Conservation (phyloP, 2,113 vertebrate genomes). For the Oncorhynchus kisutch region DNA sequence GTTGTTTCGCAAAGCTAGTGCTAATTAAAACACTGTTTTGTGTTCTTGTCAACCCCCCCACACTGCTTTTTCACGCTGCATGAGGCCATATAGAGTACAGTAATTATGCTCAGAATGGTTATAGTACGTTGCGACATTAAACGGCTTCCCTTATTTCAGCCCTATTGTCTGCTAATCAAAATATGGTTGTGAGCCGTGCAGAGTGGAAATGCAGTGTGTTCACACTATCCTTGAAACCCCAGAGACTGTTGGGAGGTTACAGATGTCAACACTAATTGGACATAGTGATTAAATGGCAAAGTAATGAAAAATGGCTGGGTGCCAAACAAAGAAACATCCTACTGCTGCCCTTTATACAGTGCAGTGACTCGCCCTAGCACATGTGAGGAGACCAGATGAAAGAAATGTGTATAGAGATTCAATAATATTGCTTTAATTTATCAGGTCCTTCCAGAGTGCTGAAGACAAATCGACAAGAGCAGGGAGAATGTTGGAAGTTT, state of each 20-base stretch:
- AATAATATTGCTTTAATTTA: too few species aligned
- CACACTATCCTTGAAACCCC: not conserved
- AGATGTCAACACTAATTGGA: constrained; percentile 26
- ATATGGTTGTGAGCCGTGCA: not conserved
- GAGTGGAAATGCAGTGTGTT: not conserved
- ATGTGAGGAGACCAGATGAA: too few species aligned
- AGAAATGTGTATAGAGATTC: too few species aligned
- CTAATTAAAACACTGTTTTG: constrained; percentile 43
- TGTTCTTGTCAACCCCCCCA: constrained; percentile 25
- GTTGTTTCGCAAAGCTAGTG: constrained; percentile 10
- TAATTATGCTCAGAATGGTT: not conserved
- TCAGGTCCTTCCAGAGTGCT: too few species aligned
- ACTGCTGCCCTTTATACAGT: not conserved
- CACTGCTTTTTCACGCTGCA: constrained; percentile 5
- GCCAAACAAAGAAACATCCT: not conserved
- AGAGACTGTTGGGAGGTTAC: constrained; percentile 31
- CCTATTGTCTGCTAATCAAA: not conserved
- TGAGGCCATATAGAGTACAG: not conserved
- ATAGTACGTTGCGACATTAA: not conserved
- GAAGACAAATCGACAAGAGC: too few species aligned
- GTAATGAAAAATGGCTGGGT: not conserved
- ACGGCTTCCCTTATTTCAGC: constrained; percentile 14
- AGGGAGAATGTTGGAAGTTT: too few species aligned
- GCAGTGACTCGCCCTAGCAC: too few species aligned
- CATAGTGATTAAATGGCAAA: constrained; percentile 18